These are phyloP conservation scores for Lathamus discolor DNA, from an alignment of 2,113 vertebrate species.

Conservation along the genomic window DNA sequence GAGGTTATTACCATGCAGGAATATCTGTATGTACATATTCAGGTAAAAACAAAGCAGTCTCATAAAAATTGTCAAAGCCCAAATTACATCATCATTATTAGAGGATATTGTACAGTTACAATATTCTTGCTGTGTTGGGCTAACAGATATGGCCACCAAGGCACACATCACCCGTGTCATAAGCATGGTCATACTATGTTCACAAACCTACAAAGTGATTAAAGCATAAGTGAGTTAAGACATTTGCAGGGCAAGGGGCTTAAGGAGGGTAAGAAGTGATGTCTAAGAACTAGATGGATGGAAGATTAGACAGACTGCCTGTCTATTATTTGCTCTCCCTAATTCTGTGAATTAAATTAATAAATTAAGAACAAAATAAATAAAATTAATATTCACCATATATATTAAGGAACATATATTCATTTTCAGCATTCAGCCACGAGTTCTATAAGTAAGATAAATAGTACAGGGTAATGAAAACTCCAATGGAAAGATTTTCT, in stretches of 20 bases:
- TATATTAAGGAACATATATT: not conserved
- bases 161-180: not conserved
- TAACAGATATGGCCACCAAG: not conserved
- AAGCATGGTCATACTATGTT: not conserved
- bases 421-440: not conserved
- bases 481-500: not conserved
- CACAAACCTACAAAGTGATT: not conserved
- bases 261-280: not conserved
- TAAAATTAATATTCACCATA: not conserved
- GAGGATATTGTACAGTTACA: not conserved
- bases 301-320: not conserved
- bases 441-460: not conserved
- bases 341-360: not conserved
- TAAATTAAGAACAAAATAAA: not conserved
- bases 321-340: not conserved
- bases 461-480: not conserved
- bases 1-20: slow-evolving; percentile 98
- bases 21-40: slow-evolving; percentile 81
- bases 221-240: not conserved
- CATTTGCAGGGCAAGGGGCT: not conserved
- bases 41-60: not conserved
- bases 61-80: not conserved
- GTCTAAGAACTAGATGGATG: not conserved
- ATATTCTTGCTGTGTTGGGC: not conserved
- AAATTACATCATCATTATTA: not conserved